These are phyloP conservation scores for Hephaestus fuliginosus DNA, from an alignment of 2,797 vertebrate genomes.

Conservation along the genomic window DNA sequence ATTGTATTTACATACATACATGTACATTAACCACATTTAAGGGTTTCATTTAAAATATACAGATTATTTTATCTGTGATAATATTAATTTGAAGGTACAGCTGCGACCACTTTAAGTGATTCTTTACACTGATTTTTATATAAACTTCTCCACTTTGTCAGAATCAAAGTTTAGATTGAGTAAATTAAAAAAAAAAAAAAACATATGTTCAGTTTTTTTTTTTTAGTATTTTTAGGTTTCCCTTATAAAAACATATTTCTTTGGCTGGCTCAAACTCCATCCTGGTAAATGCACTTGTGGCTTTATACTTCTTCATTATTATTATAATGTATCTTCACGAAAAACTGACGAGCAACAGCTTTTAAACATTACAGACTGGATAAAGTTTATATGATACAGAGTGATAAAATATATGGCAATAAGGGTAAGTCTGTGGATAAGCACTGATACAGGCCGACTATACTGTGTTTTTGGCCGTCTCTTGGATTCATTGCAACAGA, in stretches of 20 bases:
- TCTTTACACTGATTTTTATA: constrained; percentile 12
- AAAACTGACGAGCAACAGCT: constrained; percentile 49
- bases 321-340: constrained; percentile 53
- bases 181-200: neutral
- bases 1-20: constrained; percentile 34
- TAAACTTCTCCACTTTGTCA: constrained; percentile 6
- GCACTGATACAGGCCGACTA: constrained; percentile 54
- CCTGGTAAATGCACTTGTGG: constrained; percentile 63
- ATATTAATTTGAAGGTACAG: constrained; percentile 30
- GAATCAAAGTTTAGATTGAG: constrained; percentile 8
- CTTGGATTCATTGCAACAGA: constrained; percentile 37
- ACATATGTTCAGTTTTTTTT: neutral
- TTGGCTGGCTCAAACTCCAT: constrained; percentile 62
- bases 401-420: constrained; percentile 27
- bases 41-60: constrained; percentile 42
- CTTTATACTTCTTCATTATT: constrained; percentile 78
- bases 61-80: constrained; percentile 16
- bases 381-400: constrained; percentile 35
- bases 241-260: constrained; percentile 65
- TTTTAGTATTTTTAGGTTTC: constrained; percentile 37
- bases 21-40: constrained; percentile 29
- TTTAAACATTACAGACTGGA: constrained; percentile 42
- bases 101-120: constrained; percentile 21
- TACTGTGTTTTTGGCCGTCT: constrained; percentile 6
- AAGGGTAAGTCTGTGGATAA: constrained; percentile 27